Evolutionary conservation across 2,113 vertebrate genomes (phyloP), one percentile per base, ranked within the genome.

Genomic region (Pituophis catenifer): DNA sequence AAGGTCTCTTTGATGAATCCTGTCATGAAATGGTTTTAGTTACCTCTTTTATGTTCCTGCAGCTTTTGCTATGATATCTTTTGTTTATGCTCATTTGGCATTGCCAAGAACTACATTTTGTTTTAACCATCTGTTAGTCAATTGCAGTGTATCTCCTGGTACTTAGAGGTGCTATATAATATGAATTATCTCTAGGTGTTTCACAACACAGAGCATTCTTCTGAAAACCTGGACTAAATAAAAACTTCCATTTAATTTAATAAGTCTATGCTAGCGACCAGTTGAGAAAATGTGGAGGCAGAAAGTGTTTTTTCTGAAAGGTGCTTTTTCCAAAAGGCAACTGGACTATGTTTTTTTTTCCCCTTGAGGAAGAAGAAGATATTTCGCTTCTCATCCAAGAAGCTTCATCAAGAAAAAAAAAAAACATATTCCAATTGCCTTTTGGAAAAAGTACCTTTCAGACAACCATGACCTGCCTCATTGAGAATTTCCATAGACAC

Each of bases 211-310:
- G 26, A 44, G 1, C 85, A 4, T 29, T 94, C 92, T 92, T 90
- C 57, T 57, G 88, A 94, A 92, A 8, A 1, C 33, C 55, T 91
- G 75, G 55, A 58, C 9, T 29, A 33, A 23, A 95, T 93, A 90
- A 48, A 44, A 48, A 21, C 8, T 44, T 86, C 21, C 44, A 23
- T 48, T 21, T 48, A 44, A 85, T 85, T 85, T 85, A 38, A 85
- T 23, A 85, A 85, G 38, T 21, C 81, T 48, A n/a, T 70, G 29
- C 29, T 15, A 70, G 12, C 0, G 12, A 70, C 29, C 65, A 19
- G 13, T 81, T 81, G n/a, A 19, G n/a, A 81, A 15, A 81, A 81
- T 19, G 15, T 17, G 15, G 15, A 38, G 7, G 29, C 29, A n/a
- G 11, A 65, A n/a, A n/a, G 29, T 65, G 11, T 65, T 65, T 65